phyloP scores from a whole-genome alignment of 53 echinoderm and acorn worm genomes.

The Henricia sp. region DNA sequence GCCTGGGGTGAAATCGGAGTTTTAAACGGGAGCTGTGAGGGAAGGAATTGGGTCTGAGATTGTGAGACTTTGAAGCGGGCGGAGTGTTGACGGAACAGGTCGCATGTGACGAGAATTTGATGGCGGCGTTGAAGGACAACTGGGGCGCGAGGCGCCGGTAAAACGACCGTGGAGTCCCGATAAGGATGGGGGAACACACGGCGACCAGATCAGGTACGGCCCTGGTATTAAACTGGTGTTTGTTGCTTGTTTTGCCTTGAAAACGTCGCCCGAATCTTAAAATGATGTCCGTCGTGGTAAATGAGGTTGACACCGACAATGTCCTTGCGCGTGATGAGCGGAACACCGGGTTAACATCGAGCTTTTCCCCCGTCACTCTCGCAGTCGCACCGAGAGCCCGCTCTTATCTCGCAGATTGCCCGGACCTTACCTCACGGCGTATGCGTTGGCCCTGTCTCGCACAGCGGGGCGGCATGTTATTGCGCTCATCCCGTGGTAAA shows the following conservation, averaged over 20 bases:
- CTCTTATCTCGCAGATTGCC: no score
- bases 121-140: constrained; percentile 44
- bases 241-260: constrained; percentile 46
- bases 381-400: constrained; percentile 19
- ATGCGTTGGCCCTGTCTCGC: constrained; percentile 3
- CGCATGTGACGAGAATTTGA: constrained; percentile 57
- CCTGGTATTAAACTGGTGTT: no score
- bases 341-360: constrained; percentile 31
- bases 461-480: constrained; percentile 21
- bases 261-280: constrained; percentile 21
- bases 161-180: background rate
- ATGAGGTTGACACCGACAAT: constrained; percentile 38
- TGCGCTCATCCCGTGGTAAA: background rate
- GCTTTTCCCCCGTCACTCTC: constrained; percentile 17
- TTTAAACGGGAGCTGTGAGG: background rate
- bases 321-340: constrained; percentile 20
- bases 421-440: constrained; percentile 27
- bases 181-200: no score
- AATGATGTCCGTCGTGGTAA: no score
- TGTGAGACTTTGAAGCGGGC: constrained; percentile 44
- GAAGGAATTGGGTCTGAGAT: constrained; percentile 15
- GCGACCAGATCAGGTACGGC: no score
- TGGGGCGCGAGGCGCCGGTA: background rate
- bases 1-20: background rate
- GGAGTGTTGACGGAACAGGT: constrained; percentile 52